These are phyloP conservation scores for Halyomorpha halys DNA, from an alignment of 1,140 invertebrate genomes.

Conservation along the genomic window DNA sequence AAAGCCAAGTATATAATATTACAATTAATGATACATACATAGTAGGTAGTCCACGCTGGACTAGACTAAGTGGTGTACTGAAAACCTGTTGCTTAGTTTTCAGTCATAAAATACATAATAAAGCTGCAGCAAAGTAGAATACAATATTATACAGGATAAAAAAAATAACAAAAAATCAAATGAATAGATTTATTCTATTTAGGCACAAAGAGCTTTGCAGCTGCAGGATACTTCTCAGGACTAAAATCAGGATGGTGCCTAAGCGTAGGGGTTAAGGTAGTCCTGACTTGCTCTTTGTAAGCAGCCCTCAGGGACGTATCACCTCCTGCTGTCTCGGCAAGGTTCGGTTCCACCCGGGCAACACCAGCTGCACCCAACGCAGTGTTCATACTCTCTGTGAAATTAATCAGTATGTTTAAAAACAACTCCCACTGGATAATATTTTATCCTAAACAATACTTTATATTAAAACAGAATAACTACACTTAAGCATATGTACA, in stretches of 20 bases:
- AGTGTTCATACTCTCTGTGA: constrained; percentile 30
- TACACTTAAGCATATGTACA: too few relatives aligned
- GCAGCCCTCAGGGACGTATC: constrained; percentile 27
- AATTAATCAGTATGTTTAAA: background rate
- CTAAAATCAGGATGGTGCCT: constrained; percentile 31
- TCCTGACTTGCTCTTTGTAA: constrained; percentile 29
- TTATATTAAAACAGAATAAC: too few relatives aligned
- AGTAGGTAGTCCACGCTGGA: too few relatives aligned
- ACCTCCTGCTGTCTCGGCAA: constrained; percentile 27
- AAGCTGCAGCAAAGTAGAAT: too few relatives aligned
- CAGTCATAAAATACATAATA: too few relatives aligned
- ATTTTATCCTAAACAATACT: too few relatives aligned
- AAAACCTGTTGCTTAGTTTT: too few relatives aligned
- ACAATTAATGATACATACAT: too few relatives aligned
- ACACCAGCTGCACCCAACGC: constrained; percentile 31
- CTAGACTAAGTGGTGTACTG: too few relatives aligned
- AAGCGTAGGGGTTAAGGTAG: constrained; percentile 25
- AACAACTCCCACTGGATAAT: too few relatives aligned
- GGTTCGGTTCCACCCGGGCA: constrained; percentile 22
- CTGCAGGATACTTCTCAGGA: constrained; percentile 32
- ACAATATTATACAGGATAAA: too few relatives aligned
- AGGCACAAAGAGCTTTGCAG: constrained; percentile 30
- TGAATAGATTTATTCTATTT: constrained; percentile 12
- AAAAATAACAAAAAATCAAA: background rate
- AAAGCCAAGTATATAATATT: too few relatives aligned